These are phyloP conservation scores for Tenebrio molitor DNA, from an alignment of 1,140 invertebrate genomes.

Conservation along the genomic window DNA sequence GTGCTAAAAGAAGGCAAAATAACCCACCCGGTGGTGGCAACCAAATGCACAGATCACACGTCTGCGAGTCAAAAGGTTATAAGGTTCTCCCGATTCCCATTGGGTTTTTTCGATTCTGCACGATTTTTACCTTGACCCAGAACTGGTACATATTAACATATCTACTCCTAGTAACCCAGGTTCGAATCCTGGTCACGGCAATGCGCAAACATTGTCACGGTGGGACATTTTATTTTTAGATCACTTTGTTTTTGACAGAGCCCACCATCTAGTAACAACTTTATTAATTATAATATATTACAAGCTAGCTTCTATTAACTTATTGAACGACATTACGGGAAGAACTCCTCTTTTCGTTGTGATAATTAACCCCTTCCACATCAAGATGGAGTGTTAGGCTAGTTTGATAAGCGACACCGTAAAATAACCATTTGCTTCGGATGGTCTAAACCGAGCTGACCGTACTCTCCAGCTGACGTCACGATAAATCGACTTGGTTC, in stretches of 20 bases:
- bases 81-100: not conserved
- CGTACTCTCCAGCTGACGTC: conserved; percentile 27
- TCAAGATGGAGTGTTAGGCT: not conserved
- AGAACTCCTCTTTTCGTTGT: not conserved
- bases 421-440: conserved; percentile 2
- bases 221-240: conserved; percentile 23
- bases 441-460: not conserved
- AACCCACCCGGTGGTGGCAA: too few species aligned
- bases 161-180: conserved; percentile 90
- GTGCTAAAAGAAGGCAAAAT: too few species aligned
- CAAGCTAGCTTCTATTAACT: not conserved
- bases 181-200: conserved; percentile 91
- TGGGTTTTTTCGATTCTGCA: too few species aligned
- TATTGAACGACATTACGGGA: not conserved
- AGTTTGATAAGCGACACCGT: not conserved
- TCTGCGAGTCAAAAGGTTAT: too few species aligned
- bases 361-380: conserved; percentile 10
- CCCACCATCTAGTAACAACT: too few species aligned
- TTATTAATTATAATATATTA: conserved; percentile 6
- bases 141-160: too few species aligned
- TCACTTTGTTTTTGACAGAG: too few species aligned
- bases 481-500: conserved; percentile 32
- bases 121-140: conserved; percentile 79
- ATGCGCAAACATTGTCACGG: conserved; percentile 64
- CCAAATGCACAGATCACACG: too few species aligned